Base-by-base conservation (phyloP, 2,113 vertebrate species). In the Eclectus roratus region DNA sequence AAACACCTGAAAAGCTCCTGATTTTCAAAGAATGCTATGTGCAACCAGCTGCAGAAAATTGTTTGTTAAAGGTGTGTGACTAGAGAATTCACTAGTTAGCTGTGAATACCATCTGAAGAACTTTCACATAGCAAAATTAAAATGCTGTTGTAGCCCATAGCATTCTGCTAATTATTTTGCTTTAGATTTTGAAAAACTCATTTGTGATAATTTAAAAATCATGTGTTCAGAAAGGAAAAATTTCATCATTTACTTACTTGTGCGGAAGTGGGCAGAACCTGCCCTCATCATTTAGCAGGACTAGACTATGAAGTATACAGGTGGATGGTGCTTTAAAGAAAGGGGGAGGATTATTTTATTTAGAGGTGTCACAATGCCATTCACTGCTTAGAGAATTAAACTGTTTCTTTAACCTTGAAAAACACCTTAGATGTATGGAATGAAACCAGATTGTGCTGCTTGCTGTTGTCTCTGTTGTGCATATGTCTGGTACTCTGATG, bases 1-100 rank as follows among this genome's bases (percentile, higher is more conserved):
- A 90, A 96, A 86, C 58, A 87, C 46, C 82, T 88, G 82, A 93
- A 94, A 81, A 44, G 43, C 27, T 94, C 43, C 65, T 86, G 72
- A 41, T 74, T 95, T 91, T 91, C 69, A 66, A 80, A 92, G 76
- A 61, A 41, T 43, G 28, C 10, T 43, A 11, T 86, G 61, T 46
- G 55, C 64, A 80, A 44, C 47, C 47, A 88, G 47, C 44, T 91
- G 29, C 25, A 66, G 85, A 91, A 94, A 90, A 91, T 64, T 55
- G n/a, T 87, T 94, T 80, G 72, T 80, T 88, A 41, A 72, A 94
- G 43, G 72, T 58, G 60, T 90, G 43, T 68, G 41, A 85, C 74
- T 3, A 71, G 60, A 39, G 72, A 71, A 64, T 85, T 84, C 46
- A 41, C 80, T 52, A 68, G 33, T 71, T 29, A 20, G 29, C 72